Evolutionary conservation across 35 echinoderm and acorn worm species (phyloP).

Genomic region (Apostichopus californicus): DNA sequence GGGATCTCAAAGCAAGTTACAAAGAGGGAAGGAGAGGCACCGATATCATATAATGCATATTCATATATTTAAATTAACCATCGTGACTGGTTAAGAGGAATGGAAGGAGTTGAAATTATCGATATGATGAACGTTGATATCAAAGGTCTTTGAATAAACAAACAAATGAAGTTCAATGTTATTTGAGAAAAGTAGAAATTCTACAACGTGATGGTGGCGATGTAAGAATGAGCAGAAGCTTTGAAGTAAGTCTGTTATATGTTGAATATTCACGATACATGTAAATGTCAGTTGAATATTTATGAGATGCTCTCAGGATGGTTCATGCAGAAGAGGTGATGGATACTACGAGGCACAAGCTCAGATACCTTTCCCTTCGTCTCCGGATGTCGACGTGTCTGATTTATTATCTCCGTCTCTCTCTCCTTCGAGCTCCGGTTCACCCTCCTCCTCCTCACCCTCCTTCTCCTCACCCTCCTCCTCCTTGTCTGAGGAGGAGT

Average conservation of each 20-base stretch:
- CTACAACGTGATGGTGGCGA: background rate
- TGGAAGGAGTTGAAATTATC: too few relatives aligned
- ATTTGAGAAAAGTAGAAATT: too few relatives aligned
- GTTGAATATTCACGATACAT: background rate
- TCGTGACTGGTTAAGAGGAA: too few relatives aligned
- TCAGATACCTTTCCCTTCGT: conserved; percentile 21
- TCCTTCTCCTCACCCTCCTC: background rate
- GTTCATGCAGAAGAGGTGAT: background rate
- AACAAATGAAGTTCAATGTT: too few relatives aligned
- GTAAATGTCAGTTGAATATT: background rate
- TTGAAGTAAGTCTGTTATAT: background rate
- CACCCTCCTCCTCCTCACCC: background rate
- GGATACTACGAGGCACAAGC: background rate
- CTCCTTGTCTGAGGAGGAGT: background rate
- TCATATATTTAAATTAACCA: too few relatives aligned
- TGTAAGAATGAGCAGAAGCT: background rate
- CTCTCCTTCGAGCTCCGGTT: background rate
- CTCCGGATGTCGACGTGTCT: background rate
- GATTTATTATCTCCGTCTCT: background rate
- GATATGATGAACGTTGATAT: too few relatives aligned
- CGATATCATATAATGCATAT: too few relatives aligned
- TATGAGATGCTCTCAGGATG: background rate
- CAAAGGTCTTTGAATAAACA: too few relatives aligned
- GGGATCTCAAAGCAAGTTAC: too few relatives aligned
- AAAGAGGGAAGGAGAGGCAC: too few relatives aligned